Evolutionary conservation across 2,113 vertebrate genomes (phyloP), one percentile per base, ranked within the genome.

Genomic region (Rhinoderma darwinii): DNA sequence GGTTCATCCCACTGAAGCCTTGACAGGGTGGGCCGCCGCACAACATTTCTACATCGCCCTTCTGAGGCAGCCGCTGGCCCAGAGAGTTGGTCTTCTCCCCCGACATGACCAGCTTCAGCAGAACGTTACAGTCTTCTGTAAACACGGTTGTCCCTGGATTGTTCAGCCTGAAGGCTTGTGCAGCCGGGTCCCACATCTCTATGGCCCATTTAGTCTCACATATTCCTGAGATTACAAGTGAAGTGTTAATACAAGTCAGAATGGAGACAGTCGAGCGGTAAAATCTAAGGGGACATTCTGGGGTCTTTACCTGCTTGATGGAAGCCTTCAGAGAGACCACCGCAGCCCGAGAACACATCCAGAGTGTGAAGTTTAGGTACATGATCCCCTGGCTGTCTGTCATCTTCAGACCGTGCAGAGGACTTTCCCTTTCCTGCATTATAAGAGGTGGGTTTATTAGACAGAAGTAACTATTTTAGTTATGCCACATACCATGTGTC

Each of bases 121-220:
- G 90, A 7, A 98, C 90, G 5, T 99, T 99, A 90, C 98, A 99
- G 89, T 99, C 98, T 91, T 99, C 98, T 0, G 97, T 98, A 93
- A 99, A 99, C n/a, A 99, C 98, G 0, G 98, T 98, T 66, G 93
- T 95, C 41, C 95, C 93, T 0, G 98, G 96, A 74, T 99, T 99
- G 91, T 99, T 99, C 10, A 99, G 92, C 22, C 98, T 94, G 90
- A 99, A 99, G 0, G 98, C 98, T 88, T 99, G 98, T 0, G 97
- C 98, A 0, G 98, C 98, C 0, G 98, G 98, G 17, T 99, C 98
- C 98, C 98, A 99, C 98, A 99, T 99, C 92, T 99, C 98, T 0
- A 99, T 95, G 88, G 98, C 98, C 98, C 98, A 99, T 0, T 95
- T 91, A 0, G 97, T 98, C 91, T 99, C 96, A 0, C 95, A 94